Evolutionary conservation across 2,888 invertebrate species (phyloP).

Genomic region (Cinara cedri): DNA sequence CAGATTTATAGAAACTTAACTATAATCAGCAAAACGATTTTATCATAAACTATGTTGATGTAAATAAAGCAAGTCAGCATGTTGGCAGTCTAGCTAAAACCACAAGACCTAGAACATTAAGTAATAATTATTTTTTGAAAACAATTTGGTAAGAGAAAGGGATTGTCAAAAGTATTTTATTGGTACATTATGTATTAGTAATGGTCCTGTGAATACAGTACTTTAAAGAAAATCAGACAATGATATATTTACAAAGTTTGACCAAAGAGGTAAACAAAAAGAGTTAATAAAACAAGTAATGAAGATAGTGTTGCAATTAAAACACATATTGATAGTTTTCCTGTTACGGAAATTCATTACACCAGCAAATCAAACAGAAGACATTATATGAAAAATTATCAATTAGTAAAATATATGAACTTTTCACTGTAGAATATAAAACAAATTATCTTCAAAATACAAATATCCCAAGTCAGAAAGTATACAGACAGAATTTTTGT

Average conservation of each 20-base stretch:
- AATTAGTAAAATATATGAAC: constrained; percentile 1
- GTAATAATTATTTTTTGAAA: background rate
- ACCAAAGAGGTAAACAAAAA: background rate
- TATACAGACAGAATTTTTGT: background rate
- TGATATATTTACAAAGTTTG: background rate
- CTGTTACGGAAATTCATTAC: background rate
- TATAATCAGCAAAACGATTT: background rate
- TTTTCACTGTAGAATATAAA: background rate
- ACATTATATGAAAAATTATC: background rate
- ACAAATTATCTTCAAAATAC: background rate
- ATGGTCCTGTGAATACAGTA: background rate
- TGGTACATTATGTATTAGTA: background rate
- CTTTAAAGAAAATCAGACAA: background rate
- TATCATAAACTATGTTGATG: background rate
- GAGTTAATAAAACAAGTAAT: background rate
- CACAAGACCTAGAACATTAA: background rate
- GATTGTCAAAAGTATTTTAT: background rate
- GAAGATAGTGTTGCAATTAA: background rate
- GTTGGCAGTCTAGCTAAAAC: background rate
- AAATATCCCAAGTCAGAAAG: background rate
- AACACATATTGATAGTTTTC: background rate
- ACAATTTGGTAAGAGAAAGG: background rate
- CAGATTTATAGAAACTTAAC: background rate
- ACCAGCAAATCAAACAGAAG: background rate
- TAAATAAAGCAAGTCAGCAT: background rate